Evolutionary conservation across 2,797 vertebrate genomes (phyloP).

Genomic region (Carduelis carduelis): DNA sequence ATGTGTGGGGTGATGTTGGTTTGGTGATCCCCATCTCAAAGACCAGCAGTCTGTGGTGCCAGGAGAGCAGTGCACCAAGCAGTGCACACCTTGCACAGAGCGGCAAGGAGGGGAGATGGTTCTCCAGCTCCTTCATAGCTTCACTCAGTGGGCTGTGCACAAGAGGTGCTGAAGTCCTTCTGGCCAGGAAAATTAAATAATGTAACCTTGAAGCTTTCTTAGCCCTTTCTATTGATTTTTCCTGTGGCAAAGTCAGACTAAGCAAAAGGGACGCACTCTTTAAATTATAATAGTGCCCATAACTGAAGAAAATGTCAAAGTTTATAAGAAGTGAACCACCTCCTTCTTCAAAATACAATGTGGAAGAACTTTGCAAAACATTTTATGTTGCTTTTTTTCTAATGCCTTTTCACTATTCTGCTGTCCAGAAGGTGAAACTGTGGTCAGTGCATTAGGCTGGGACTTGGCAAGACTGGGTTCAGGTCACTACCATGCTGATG

Average conservation of each 20-base stretch:
- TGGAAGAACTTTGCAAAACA: neutral
- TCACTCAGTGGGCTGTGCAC: neutral
- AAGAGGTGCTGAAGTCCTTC: neutral
- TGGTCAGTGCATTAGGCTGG: neutral
- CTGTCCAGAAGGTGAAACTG: neutral
- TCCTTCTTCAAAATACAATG: neutral
- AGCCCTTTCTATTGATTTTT: neutral
- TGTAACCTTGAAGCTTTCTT: neutral
- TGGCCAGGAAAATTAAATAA: neutral
- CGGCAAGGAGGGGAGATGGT: neutral
- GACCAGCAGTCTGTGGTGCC: accelerated
- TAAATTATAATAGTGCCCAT: neutral
- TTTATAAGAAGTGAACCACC: neutral
- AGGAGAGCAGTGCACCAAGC: neutral
- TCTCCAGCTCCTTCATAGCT: accelerated
- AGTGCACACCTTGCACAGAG: accelerated
- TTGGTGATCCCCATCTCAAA: neutral
- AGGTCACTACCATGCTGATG: neutral
- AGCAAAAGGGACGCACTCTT: neutral
- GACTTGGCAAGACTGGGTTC: neutral
- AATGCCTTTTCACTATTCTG: neutral
- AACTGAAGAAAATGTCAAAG: neutral
- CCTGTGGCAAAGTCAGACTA: neutral
- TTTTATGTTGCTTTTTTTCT: neutral
- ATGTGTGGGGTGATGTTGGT: accelerated